Evolutionary conservation across 2,113 vertebrate species (phyloP).

Genomic region (Syngnathus scovelli): DNA sequence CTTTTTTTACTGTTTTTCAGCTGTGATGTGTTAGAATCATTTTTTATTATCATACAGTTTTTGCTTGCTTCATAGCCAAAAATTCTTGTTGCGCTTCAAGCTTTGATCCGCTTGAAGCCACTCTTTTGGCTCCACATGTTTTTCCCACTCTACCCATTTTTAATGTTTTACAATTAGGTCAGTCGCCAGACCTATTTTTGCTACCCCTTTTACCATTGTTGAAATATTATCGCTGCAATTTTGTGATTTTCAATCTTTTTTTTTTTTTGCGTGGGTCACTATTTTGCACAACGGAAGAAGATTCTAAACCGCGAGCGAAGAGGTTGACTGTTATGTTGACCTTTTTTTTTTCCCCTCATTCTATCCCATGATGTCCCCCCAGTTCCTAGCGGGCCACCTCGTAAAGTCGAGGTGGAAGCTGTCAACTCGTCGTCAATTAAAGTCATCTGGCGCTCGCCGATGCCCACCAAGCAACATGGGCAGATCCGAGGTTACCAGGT

Average conservation of each 20-base stretch:
- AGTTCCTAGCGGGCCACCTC: conserved; percentile 99
- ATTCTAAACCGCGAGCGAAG: conserved; percentile 44
- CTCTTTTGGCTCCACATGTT: conserved; percentile 93
- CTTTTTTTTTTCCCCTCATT: conserved; percentile 67
- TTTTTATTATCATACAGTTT: conserved; percentile 59
- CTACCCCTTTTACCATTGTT: conserved; percentile 77
- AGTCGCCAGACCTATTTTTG: conserved; percentile 74
- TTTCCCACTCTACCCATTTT: conserved; percentile 94
- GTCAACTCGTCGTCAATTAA: conserved; percentile 98
- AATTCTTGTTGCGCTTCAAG: conserved; percentile 85
- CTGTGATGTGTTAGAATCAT: conserved; percentile 53
- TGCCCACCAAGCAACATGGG: conserved; percentile 96
- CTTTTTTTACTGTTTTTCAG: conserved; percentile 42
- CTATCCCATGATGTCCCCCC: conserved; percentile 96
- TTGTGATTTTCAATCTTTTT: conserved; percentile 66
- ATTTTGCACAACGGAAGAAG: conserved; percentile 51
- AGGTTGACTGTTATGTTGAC: conserved; percentile 82
- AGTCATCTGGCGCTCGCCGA: conserved; percentile 96
- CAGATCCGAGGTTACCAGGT: conserved; percentile 99
- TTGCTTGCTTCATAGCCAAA: conserved; percentile 70
- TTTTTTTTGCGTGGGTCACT: conserved; percentile 23
- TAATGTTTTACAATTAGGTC: conserved; percentile 84
- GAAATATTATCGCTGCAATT: conserved; percentile 77
- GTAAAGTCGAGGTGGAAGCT: conserved; percentile 99
- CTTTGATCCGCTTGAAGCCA: conserved; percentile 79